Conservation (phyloP, 2,888 invertebrate genomes). For the Euplexia lucipara region DNA sequence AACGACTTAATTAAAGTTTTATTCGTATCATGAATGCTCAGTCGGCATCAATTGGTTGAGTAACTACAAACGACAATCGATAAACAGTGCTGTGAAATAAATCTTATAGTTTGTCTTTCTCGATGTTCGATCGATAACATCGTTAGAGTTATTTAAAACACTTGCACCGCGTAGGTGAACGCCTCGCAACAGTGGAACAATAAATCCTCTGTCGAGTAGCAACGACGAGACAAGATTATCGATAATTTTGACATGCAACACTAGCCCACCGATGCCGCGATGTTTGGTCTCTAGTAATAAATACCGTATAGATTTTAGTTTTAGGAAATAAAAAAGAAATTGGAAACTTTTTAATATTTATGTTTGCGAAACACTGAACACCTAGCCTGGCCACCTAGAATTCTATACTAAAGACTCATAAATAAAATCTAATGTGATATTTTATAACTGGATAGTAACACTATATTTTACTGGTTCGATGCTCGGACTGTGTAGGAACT, state of each 20-base stretch:
- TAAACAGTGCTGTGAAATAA: slow-evolving; percentile 50
- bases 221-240: slow-evolving; percentile 71
- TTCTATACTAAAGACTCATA: slow-evolving; percentile 64
- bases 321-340: slow-evolving; percentile 35
- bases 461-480: slow-evolving; percentile 61
- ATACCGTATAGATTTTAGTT: slow-evolving; percentile 12
- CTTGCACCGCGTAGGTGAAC: slow-evolving; percentile 77
- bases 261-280: slow-evolving; percentile 44
- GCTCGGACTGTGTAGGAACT: slow-evolving; percentile 72
- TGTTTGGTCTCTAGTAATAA: slow-evolving; percentile 20
- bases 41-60: slow-evolving; percentile 42
- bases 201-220: slow-evolving; percentile 78
- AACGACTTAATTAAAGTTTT: slow-evolving; percentile 45
- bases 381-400: slow-evolving; percentile 70
- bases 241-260: slow-evolving; percentile 77
- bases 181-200: slow-evolving; percentile 74
- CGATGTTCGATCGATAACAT: slow-evolving; percentile 78
- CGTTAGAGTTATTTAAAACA: slow-evolving; percentile 80
- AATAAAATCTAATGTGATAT: slow-evolving; percentile 62
- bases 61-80: slow-evolving; percentile 47
- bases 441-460: slow-evolving; percentile 65
- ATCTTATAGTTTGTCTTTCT: slow-evolving; percentile 59
- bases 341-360: slow-evolving; percentile 75
- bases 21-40: slow-evolving; percentile 44
- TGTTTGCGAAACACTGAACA: slow-evolving; percentile 76